Evolutionary conservation across 2,797 vertebrate species (phyloP).

Genomic region (Cirrhinus mrigala): DNA sequence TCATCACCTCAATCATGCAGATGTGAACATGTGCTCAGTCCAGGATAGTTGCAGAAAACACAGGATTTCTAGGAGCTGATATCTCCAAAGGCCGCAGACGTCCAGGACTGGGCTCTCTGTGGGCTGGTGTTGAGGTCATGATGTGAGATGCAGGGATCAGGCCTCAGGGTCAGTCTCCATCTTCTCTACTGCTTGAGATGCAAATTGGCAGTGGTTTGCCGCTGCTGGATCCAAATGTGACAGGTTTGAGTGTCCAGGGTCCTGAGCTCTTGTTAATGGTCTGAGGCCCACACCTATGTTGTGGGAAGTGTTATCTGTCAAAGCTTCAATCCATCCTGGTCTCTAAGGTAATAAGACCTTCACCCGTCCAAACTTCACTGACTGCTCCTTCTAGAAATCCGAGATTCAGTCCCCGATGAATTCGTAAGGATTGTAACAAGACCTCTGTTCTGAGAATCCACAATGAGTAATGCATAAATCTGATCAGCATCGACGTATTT

Average conservation of each 20-base stretch:
- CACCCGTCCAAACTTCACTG: constrained; percentile 4
- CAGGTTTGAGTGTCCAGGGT: constrained; percentile 47
- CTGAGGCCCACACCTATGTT: constrained; percentile 52
- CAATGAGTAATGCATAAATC: constrained; percentile 20
- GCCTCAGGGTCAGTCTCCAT: constrained; percentile 31
- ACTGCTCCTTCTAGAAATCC: constrained; percentile 23
- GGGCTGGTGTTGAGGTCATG: constrained; percentile 3
- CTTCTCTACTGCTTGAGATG: constrained; percentile 42
- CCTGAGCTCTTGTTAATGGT: constrained; percentile 55
- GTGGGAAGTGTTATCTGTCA: constrained; percentile 51
- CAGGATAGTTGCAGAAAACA: neutral
- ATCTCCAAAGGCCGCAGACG: constrained; percentile 2
- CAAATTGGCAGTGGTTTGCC: constrained; percentile 44
- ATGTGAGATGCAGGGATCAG: constrained; percentile 26
- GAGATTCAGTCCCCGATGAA: constrained; percentile 13
- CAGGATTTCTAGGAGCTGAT: neutral
- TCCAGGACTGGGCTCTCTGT: neutral
- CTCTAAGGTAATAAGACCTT: constrained; percentile 42
- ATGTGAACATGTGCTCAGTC: neutral
- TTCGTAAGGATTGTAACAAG: constrained; percentile 2
- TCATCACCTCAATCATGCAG: neutral
- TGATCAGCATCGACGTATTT: constrained; percentile 32
- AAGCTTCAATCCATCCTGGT: constrained; percentile 41
- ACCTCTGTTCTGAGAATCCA: constrained; percentile 22
- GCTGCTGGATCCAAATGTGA: constrained; percentile 51